Evolutionary conservation across 2,113 vertebrate genomes (phyloP), one percentile per base, ranked within the genome.

Genomic region (Jaculus jaculus): DNA sequence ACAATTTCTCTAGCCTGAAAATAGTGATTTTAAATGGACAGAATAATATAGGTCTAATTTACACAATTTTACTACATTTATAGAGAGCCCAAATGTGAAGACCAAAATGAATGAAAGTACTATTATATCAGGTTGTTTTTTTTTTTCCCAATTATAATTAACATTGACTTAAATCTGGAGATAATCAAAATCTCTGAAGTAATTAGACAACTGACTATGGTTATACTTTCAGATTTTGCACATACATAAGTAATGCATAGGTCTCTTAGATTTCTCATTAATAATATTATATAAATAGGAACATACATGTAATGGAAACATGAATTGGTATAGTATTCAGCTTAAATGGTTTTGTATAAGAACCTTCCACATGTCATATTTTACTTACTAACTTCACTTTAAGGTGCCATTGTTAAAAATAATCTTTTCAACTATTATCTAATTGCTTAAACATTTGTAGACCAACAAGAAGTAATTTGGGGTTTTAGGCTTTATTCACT

Each of bases 231-330:
- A 90, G 65, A 87, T 2, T 30, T 54, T 77, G 39, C 26, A 79
- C 17, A 23, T 81, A 26, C 54, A 3, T 68, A 68, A 47, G 47
- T 47, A 1, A 23, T 84, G n/a, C 54, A 28, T 85, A 72, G 34
- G 42, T 89, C 65, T 94, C 30, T 93, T 90, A 80, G 26, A 61
- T 66, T 74, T 92, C 28, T 39, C 17, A 51, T 30, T 87, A 73
- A 84, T 84, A 51, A 34, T 74, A 61, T 17, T 60, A 7, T 92
- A 11, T 77, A 63, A 3, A n/a, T 82, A 90, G 15, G 58, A 39
- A 39, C 17, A 80, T 54, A 87, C 84, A 66, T 60, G 1, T 75
- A 78, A 32, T 58, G 21, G 24, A 26, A 75, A 91, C 51, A 86
- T 61, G 60, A 47, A 2, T 32, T 1, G 73, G n/a, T 11, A 3